Base-by-base conservation (phyloP, 2,888 invertebrate genomes). In the Chromoteleia sp. region DNA sequence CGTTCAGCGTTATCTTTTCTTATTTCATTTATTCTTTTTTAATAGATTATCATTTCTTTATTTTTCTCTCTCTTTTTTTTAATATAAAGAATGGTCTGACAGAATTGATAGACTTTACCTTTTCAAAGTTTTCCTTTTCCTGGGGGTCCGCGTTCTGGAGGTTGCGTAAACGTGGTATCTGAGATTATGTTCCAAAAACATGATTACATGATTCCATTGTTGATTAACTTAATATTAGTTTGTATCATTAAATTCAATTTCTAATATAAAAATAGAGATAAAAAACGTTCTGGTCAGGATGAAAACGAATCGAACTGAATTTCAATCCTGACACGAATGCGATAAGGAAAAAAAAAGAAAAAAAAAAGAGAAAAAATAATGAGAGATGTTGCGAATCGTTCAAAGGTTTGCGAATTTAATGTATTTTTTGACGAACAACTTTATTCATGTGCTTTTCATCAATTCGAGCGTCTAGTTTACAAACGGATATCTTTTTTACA, bases 81-180 rank as follows among this genome's bases (percentile, higher is more conserved):
- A 76, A 74, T 67, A 76, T 73, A 83, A 81, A 82, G 65, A 75
- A 85, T 79, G 67, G 86, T 86, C 84, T 85, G 85, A 85, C 85
- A 84, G 84, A 88, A 85, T 85, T 58, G 45, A 68, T 77, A 63
- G 86, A 87, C 85, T 89, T 92, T 93, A 95, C 95, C 94, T 95
- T 94, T 87, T 95, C 94, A 90, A 95, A 95, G 83, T 92, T 92
- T 85, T 94, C 92, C 87, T 92, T 93, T 84, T 94, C 94, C 82
- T 94, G 94, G 0, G 93, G 92, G 83, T 95, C 95, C 82, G 92
- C 93, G 10, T 94, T 89, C 88, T 91, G 91, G 86, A 90, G 88
- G 88, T 91, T 91, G 87, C 91, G 91, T 85, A 90, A 90, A 87
- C 91, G 91, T 87, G 91, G 91, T 88, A 91, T 89, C 91, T 91